Evolutionary conservation across 2,888 invertebrate species (phyloP), one percentile per base, ranked within the genome.

Genomic region (Polydrusus cervinus): DNA sequence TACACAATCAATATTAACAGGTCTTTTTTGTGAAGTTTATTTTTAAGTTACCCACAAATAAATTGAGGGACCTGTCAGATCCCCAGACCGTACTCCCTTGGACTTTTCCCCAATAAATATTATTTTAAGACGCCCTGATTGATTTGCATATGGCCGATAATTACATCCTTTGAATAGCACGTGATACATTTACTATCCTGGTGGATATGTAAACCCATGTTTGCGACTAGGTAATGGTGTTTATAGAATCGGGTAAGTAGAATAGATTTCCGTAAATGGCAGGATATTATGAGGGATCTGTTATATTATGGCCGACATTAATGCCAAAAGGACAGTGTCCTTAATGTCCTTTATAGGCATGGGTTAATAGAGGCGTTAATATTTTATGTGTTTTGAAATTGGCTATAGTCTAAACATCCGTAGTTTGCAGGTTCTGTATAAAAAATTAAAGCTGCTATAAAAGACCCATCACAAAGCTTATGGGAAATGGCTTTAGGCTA

Each of bases 131-230:
- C 38, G 16, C 3, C 38, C 10, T 60, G 38, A 60, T 60, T 60
- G 57, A 38, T 60, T 38, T 60, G 38, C 57, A 60, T 60, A 60
- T 10, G 38, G 18, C 34, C 57, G 57, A 60, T 60, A 38, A 60
- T 60, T 60, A 60, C 38, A 16, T 38, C 18, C 38, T 16, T 10
- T 60, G 57, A 60, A 60, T 60, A 60, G 38, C 57, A 60, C 57
- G 57, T 60, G 57, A 60, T n/a, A 60, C 57, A 60, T 60, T 60
- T 3, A 60, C 57, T 38, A 16, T 60, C 38, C 57, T 38, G 57
- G 16, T 60, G 57, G 34, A 60, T 60, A 60, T 60, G 38, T 38
- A 38, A 60, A 38, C 16, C 18, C 18, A 11, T 38, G 57, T 60
- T 60, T 60, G 57, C 16, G 16, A 38, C 30, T 38, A 38, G n/a